Evolutionary conservation across 2,113 vertebrate species (phyloP).

Genomic region (Pseudorectes ferrugineus): DNA sequence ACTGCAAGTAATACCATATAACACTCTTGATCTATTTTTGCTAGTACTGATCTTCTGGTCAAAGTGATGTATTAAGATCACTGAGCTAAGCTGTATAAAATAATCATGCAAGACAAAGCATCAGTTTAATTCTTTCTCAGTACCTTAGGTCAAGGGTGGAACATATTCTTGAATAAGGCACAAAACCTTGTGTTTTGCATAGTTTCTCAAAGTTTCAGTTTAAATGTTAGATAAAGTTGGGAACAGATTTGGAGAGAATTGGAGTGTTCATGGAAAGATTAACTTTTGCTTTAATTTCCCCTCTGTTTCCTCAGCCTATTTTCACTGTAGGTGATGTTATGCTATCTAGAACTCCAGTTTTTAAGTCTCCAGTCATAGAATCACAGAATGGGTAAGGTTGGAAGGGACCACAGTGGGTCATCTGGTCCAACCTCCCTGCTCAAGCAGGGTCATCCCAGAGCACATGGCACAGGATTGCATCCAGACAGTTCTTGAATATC

Average conservation of each 20-base stretch:
- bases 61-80: neutral
- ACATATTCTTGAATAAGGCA: neutral
- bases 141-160: neutral
- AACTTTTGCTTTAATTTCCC: neutral
- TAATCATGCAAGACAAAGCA: neutral
- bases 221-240: neutral
- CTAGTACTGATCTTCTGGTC: neutral
- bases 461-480: neutral
- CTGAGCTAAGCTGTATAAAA: neutral
- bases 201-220: neutral
- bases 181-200: neutral
- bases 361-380: neutral
- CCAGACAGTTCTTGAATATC: neutral
- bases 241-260: neutral
- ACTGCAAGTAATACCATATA: neutral
- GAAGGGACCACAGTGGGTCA: neutral
- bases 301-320: neutral
- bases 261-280: neutral
- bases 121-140: neutral
- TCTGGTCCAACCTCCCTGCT: neutral
- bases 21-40: neutral
- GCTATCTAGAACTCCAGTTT: neutral
- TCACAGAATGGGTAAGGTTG: neutral
- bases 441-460: neutral
- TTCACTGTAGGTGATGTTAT: neutral